These are phyloP conservation scores for Madoqua kirkii DNA, from an alignment of 2,113 vertebrate genomes.

Conservation along the genomic window DNA sequence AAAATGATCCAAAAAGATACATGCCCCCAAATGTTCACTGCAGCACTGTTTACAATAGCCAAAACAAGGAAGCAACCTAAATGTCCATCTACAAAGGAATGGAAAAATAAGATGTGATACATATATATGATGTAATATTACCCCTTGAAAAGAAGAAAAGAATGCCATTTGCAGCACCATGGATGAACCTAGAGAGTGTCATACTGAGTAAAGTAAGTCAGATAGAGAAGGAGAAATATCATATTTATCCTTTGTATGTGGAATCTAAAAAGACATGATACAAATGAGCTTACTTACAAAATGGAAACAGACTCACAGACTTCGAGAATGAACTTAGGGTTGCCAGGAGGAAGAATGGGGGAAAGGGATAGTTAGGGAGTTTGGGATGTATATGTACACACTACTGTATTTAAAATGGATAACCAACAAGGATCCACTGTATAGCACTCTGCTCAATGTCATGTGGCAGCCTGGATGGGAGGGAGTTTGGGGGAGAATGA, in stretches of 20 bases:
- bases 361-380: not conserved
- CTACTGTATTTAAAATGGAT: not conserved
- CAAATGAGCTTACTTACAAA: not conserved
- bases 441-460: not conserved
- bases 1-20: not conserved
- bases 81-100: not conserved
- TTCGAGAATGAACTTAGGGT: not conserved
- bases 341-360: not conserved
- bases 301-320: not conserved
- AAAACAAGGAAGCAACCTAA: not conserved
- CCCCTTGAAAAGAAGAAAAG: not conserved
- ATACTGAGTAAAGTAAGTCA: not conserved
- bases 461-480: not conserved
- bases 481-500: not conserved
- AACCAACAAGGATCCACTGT: not conserved
- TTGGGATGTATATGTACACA: not conserved
- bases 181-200: not conserved
- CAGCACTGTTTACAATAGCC: not conserved
- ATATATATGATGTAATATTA: not conserved
- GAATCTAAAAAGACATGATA: not conserved
- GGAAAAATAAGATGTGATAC: not conserved
- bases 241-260: not conserved
- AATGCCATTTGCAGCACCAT: not conserved
- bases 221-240: not conserved
- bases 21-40: not conserved